Evolutionary conservation across 2,797 vertebrate species (phyloP).

Genomic region (Peromyscus eremicus): DNA sequence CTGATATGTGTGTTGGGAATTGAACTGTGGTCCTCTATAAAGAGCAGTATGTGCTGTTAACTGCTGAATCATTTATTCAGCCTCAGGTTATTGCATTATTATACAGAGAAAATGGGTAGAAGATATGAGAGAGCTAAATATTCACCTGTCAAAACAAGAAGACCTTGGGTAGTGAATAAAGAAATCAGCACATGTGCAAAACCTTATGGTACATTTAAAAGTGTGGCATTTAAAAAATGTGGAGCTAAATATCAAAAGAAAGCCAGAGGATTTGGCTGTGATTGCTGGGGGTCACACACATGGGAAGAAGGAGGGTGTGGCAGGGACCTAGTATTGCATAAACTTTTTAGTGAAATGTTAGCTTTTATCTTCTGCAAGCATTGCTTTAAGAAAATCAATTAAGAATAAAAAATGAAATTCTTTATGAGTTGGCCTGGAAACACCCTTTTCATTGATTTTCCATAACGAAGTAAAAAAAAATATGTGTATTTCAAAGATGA

Average conservation of each 20-base stretch:
- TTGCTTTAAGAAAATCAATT: slow-evolving; percentile 62
- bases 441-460: slow-evolving; percentile 19
- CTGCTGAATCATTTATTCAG: background rate
- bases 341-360: slow-evolving; percentile 32
- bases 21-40: background rate
- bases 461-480: slow-evolving; percentile 36
- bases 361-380: background rate
- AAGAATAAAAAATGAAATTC: slow-evolving; percentile 41
- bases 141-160: slow-evolving; percentile 9
- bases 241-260: background rate
- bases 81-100: background rate
- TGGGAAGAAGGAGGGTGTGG: background rate
- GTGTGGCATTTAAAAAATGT: background rate
- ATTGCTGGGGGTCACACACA: background rate
- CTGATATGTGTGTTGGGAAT: background rate
- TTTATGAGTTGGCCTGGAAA: slow-evolving; percentile 7
- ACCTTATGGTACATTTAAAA: background rate
- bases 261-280: background rate
- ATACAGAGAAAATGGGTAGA: background rate
- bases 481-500: slow-evolving; percentile 35
- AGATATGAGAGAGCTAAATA: background rate
- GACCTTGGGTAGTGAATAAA: background rate
- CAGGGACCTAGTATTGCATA: background rate
- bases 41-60: background rate
- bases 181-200: background rate